These are phyloP conservation scores for Pholis gunnellus DNA, from an alignment of 2,113 vertebrate species.

Conservation along the genomic window DNA sequence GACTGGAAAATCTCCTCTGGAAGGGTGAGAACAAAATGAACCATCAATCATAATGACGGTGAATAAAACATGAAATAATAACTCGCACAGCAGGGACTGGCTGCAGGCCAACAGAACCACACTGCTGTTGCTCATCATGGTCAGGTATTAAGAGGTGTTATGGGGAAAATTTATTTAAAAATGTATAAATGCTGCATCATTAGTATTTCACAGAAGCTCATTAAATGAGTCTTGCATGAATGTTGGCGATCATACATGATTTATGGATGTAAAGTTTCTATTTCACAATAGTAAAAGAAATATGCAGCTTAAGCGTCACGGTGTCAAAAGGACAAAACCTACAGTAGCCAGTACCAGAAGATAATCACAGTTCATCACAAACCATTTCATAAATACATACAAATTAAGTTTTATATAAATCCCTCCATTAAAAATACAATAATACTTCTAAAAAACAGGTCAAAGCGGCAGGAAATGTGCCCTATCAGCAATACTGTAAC, in stretches of 20 bases:
- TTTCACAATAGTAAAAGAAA: not conserved
- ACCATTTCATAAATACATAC: not conserved
- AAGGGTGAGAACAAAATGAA: constrained; percentile 28
- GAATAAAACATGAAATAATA: not conserved
- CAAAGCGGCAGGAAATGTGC: not conserved
- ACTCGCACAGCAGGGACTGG: not conserved
- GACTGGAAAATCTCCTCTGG: constrained; percentile 95
- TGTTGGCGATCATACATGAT: not conserved
- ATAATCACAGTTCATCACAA: not conserved
- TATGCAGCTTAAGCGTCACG: not conserved
- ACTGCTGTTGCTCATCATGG: not conserved
- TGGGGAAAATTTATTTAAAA: not conserved
- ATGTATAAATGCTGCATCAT: not conserved
- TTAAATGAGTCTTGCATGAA: not conserved
- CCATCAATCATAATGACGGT: not conserved
- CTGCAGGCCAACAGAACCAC: constrained; percentile 14
- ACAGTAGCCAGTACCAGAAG: not conserved
- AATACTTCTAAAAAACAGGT: not conserved
- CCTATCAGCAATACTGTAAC: not conserved
- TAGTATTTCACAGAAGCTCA: not conserved
- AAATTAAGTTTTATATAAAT: not conserved
- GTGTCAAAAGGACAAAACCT: not conserved
- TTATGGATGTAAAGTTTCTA: not conserved
- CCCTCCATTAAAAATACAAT: not conserved
- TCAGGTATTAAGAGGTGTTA: not conserved